Evolutionary conservation across 2,113 vertebrate species (phyloP).

Genomic region (Grallaria varia): DNA sequence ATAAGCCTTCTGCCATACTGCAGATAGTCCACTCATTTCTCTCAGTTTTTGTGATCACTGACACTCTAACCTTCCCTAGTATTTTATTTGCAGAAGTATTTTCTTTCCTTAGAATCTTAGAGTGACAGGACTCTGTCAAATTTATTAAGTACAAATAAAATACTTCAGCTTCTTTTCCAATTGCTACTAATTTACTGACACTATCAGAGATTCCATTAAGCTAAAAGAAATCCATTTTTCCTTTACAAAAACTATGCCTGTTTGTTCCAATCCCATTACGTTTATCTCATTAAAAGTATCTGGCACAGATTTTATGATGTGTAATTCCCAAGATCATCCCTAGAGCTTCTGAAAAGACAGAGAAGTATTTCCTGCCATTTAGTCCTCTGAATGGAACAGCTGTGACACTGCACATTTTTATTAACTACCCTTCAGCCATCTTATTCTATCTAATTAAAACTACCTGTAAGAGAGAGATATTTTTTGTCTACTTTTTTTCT

Average conservation of each 20-base stretch:
- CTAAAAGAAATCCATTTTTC: background rate
- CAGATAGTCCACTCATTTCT: background rate
- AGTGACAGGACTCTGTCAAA: background rate
- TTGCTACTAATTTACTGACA: background rate
- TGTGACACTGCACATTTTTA: background rate
- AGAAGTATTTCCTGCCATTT: background rate
- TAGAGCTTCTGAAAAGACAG: background rate
- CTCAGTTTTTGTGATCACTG: background rate
- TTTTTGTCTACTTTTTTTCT: background rate
- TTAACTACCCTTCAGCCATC: background rate
- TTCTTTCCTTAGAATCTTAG: background rate
- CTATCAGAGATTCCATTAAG: background rate
- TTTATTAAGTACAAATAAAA: background rate
- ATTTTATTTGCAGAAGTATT: background rate
- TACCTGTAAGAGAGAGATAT: background rate
- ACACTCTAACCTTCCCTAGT: background rate
- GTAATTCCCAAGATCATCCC: background rate
- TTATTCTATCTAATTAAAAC: background rate
- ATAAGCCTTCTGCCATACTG: background rate
- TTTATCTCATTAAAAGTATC: slow-evolving; percentile 1
- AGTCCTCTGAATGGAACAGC: background rate
- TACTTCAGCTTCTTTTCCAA: background rate
- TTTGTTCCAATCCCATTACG: background rate
- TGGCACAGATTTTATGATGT: slow-evolving; percentile 1
- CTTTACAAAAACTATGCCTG: background rate